Evolutionary conservation across 1,140 invertebrate genomes (phyloP).

Genomic region (Macrocentrus cingulum): DNA sequence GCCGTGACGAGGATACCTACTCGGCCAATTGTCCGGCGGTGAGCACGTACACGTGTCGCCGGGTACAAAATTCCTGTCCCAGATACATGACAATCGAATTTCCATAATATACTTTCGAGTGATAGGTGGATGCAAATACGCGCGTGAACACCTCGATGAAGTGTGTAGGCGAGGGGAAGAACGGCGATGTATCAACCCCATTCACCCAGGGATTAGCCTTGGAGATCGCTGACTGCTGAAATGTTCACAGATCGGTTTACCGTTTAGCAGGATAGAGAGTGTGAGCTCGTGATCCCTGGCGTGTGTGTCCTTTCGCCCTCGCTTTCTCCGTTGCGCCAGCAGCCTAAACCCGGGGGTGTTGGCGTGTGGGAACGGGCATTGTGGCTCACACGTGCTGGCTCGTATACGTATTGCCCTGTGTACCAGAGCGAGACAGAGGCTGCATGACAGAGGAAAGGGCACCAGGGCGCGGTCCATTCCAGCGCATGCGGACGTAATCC

Average conservation of each 20-base stretch:
- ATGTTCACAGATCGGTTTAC: slow-evolving; percentile 61
- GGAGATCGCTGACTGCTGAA: slow-evolving; percentile 59
- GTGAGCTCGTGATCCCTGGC: slow-evolving; percentile 49
- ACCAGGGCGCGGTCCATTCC: slow-evolving; percentile 49
- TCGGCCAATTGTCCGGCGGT: background rate
- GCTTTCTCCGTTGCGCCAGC: slow-evolving; percentile 25
- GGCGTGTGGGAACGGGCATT: slow-evolving; percentile 54
- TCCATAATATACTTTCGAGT: background rate
- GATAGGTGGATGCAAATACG: background rate
- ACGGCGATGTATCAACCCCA: slow-evolving; percentile 48
- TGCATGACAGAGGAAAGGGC: slow-evolving; percentile 36
- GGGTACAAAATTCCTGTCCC: too few relatives aligned
- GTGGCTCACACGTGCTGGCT: slow-evolving; percentile 51
- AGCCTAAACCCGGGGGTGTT: slow-evolving; percentile 21
- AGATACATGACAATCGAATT: slow-evolving; percentile 15
- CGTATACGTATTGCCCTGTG: slow-evolving; percentile 41
- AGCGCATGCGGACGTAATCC: slow-evolving; percentile 48
- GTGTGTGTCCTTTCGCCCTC: slow-evolving; percentile 31
- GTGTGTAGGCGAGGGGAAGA: background rate
- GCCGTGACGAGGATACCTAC: background rate
- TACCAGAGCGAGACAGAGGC: background rate
- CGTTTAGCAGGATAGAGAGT: slow-evolving; percentile 57
- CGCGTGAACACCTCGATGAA: slow-evolving; percentile 1
- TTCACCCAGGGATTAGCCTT: slow-evolving; percentile 55
- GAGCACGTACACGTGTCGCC: background rate